phyloP scores from a whole-genome alignment of 2,113 vertebrate genomes.

The Corythoichthys haematopterus region DNA sequence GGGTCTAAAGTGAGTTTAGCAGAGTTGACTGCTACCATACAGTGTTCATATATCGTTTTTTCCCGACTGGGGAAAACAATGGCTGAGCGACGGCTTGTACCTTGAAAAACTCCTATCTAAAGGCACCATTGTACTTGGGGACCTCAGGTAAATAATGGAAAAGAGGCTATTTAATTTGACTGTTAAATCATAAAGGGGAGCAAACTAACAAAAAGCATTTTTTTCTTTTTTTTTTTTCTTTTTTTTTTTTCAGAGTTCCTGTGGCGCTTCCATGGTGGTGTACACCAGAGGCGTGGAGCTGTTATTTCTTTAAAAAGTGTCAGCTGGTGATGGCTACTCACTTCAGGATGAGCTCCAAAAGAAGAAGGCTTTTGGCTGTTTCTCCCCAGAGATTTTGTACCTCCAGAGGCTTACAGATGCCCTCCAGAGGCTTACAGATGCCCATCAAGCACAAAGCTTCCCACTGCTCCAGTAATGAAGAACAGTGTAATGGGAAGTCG shows the following conservation, averaged over 20 bases:
- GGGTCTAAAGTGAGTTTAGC: too few species aligned
- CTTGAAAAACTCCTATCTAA: too few species aligned
- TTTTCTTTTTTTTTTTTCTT: too few species aligned
- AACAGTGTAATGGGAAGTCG: slow-evolving; percentile 48
- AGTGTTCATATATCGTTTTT: too few species aligned
- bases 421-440: slow-evolving; percentile 23
- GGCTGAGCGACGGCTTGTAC: too few species aligned
- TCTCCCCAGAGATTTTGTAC: slow-evolving; percentile 16
- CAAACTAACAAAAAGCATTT: too few species aligned
- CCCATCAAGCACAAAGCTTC: slow-evolving; percentile 40
- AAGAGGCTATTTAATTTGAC: not conserved
- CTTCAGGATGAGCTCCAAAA: slow-evolving; percentile 27
- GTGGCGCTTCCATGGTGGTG: not conserved
- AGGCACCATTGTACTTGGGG: too few species aligned
- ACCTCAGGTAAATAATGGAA: too few species aligned
- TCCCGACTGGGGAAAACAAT: too few species aligned
- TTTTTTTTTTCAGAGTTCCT: not conserved
- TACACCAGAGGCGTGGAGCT: slow-evolving; percentile 5
- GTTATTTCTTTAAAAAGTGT: slow-evolving; percentile 24
- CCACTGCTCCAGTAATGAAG: slow-evolving; percentile 60
- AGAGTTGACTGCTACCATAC: too few species aligned
- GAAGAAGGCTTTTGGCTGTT: slow-evolving; percentile 33
- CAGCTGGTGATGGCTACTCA: slow-evolving; percentile 23
- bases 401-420: slow-evolving; percentile 25
- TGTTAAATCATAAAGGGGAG: not conserved